Evolutionary conservation across 2,888 invertebrate species (phyloP), one percentile per base, ranked within the genome.

Genomic region (Penaeus monodon): DNA sequence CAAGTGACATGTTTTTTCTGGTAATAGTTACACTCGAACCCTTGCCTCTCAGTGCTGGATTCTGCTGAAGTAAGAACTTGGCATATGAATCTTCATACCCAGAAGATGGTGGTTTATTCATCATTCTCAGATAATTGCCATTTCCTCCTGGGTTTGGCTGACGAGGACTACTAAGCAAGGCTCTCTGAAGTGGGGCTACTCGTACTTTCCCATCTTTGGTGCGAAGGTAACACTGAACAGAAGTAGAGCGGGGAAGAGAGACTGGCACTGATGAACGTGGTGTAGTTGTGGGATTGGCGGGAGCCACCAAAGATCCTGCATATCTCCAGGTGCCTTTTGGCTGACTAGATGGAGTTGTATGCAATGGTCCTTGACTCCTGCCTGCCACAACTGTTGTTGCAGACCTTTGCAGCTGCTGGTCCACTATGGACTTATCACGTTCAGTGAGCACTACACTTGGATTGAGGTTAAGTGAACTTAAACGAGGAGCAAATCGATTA

Each of bases 391-490:
- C 84, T 65, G 88, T 84, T 80, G 81, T 84, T 57, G 73, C 68
- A 73, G 78, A 66, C 29, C 79, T 78, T 17, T 76, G 88, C 29
- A 81, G 66, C 57, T 83, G 73, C 22, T 83, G 73, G 64, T 78
- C 83, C 14, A 83, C 74, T 44, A 65, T 63, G 29, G 88, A 74
- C 82, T 81, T 65, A 88, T 92, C 92, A 63, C 92, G 89, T 77
- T 93, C 91, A 0, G 92, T 93, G 12, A 93, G 90, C 17, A 93
- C 92, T 24, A 93, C 93, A 89, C 92, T 92, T 7, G 93, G 93
- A 89, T 93, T 93, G 24, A 93, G 90, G 89, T 93, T 93, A 3
- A 93, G 88, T 20, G 93, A 92, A 78, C 92, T 93, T 14, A 93
- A 91, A 92, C 93, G 92, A 29, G 91, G 91, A 33, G 91, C 91